Evolutionary conservation across 92 coral and sea anemone genomes (phyloP), one percentile per base, ranked within the genome.

Genomic region (Plumapathes pennacea): DNA sequence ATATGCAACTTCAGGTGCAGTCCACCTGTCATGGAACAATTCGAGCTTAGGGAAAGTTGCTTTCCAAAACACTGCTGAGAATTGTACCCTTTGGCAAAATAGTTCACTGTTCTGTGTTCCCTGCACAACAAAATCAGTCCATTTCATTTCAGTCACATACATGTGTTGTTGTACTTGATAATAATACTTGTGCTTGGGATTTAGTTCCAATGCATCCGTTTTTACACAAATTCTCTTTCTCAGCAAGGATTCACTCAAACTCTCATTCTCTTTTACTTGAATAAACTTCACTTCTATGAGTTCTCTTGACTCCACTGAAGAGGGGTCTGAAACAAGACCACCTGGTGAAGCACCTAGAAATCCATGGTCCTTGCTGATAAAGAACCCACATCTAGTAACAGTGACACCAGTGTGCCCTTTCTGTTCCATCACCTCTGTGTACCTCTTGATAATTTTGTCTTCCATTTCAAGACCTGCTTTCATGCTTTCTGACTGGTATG

Each of bases 71-170:
- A 48, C 50, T 19, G 60, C 32, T 38, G 63, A 50, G 64, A 73
- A 81, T 51, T 43, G 39, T 18, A 73, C 63, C 58, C 72, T 64
- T 42, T 81, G 62, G 34, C 67, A 63, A 36, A 71, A 72, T 25
- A 62, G 27, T 28, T 36, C 48, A 17, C 29, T 45, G 28, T 53
- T 36, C 40, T 59, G 37, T 57, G 81, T 48, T 24, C 70, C 86
- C 23, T 29, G 42, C 4, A 73, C 86, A 19, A 80, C 76, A 80
- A 72, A 80, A 52, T 80, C 86, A 3, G 86, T 64, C 82, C 82
- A 80, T 46, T 57, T 64, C 45, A 75, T 43, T 27, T 67, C 57
- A 59, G 69, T 74, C 2, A 74, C 88, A 74, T 37, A 58, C 82
- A 80, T 80, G 13, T 38, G 50, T 22, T 81, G 77, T 11, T 48